Evolutionary conservation across 2,888 invertebrate species (phyloP).

Genomic region (Scaptomyza parva): DNA sequence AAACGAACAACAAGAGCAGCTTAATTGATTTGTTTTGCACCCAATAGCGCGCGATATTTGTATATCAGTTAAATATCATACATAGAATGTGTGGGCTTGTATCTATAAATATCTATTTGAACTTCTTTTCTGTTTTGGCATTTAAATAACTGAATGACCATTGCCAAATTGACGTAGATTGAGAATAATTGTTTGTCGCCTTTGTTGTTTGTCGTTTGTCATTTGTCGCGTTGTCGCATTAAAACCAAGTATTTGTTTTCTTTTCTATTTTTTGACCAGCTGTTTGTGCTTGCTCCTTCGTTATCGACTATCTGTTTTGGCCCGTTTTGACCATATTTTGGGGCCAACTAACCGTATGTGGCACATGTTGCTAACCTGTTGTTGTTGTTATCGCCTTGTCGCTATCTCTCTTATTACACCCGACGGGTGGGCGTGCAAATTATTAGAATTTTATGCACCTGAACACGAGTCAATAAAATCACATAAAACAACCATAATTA

Average conservation of each 20-base stretch:
- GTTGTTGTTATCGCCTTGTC: slow-evolving; percentile 10
- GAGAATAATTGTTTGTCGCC: slow-evolving; percentile 70
- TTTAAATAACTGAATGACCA: slow-evolving; percentile 56
- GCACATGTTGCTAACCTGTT: slow-evolving; percentile 12
- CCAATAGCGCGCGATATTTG: slow-evolving; percentile 56
- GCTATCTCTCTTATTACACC: slow-evolving; percentile 5
- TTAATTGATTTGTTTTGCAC: slow-evolving; percentile 78
- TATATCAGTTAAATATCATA: slow-evolving; percentile 30
- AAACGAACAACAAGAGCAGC: slow-evolving; percentile 18
- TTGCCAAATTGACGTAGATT: slow-evolving; percentile 72
- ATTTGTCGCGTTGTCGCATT: too few species aligned
- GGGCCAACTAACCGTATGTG: slow-evolving; percentile 8
- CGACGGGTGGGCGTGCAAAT: slow-evolving; percentile 3
- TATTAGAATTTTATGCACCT: slow-evolving; percentile 27
- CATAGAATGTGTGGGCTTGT: not conserved
- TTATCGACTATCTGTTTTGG: slow-evolving; percentile 8
- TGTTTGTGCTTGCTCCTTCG: not conserved
- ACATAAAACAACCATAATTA: slow-evolving; percentile 27
- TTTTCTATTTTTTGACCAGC: not conserved
- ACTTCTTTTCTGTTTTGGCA: slow-evolving; percentile 34
- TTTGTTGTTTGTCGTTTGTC: slow-evolving; percentile 1
- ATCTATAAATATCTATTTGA: slow-evolving; percentile 28
- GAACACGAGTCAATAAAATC: slow-evolving; percentile 18
- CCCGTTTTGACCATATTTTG: slow-evolving; percentile 1
- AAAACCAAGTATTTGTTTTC: slow-evolving; percentile 6